Evolutionary conservation across 2,113 vertebrate genomes (phyloP).

Genomic region (Orcinus orca): DNA sequence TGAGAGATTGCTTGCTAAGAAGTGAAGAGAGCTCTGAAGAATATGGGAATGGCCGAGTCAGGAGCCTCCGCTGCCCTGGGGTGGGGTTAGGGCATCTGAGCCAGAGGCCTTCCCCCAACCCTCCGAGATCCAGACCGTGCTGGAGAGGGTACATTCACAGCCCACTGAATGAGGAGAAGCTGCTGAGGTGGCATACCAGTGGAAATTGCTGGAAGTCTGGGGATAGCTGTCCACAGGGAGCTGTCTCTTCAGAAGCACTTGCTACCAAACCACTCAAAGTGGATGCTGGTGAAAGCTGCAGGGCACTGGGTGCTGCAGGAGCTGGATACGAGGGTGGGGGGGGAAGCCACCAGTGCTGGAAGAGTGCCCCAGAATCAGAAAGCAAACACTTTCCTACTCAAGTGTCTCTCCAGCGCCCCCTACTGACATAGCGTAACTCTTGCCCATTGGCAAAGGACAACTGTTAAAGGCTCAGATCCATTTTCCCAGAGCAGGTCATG

Average conservation of each 20-base stretch:
- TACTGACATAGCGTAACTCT: too few relatives aligned
- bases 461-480: not conserved
- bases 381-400: not conserved
- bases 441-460: not conserved
- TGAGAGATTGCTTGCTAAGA: not conserved
- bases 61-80: not conserved
- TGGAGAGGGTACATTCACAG: not conserved
- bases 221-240: not conserved
- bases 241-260: not conserved
- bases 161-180: not conserved
- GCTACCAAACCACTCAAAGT: not conserved
- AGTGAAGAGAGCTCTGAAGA: not conserved
- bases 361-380: too few relatives aligned
- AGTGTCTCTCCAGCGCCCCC: not conserved
- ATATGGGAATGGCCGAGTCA: not conserved
- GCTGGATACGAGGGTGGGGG: accelerated
- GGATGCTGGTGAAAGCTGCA: not conserved
- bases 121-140: not conserved
- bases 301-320: not conserved
- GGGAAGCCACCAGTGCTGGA: not conserved
- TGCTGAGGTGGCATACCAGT: not conserved
- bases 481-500: not conserved
- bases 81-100: not conserved
- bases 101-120: not conserved
- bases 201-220: not conserved